phyloP scores from a whole-genome alignment of 2,113 vertebrate genomes.

The Paramisgurnus dabryanus region DNA sequence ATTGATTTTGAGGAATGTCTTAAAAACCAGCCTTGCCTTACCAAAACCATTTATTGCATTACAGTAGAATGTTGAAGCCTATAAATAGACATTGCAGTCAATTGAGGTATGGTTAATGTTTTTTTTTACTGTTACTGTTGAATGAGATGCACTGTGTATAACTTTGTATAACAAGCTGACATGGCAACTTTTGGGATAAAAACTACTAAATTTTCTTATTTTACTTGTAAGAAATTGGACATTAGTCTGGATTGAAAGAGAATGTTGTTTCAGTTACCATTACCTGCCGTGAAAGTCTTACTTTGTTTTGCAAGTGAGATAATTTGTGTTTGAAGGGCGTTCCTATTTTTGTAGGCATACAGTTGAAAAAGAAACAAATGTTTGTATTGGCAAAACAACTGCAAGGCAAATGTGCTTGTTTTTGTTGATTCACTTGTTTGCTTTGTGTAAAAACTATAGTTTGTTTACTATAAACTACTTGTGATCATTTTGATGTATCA shows the following conservation, averaged over 20 bases:
- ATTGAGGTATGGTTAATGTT: neutral
- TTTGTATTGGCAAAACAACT: slow-evolving; percentile 1
- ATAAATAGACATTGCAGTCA: neutral
- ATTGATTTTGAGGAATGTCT: slow-evolving; percentile 6
- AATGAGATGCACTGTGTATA: slow-evolving; percentile 31
- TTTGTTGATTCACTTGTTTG: neutral
- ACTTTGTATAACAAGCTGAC: slow-evolving; percentile 7
- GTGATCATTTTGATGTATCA: slow-evolving; percentile 42
- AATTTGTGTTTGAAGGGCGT: slow-evolving; percentile 4
- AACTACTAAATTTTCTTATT: slow-evolving; percentile 42
- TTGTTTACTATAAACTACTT: slow-evolving; percentile 27
- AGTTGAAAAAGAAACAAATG: neutral
- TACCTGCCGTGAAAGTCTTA: slow-evolving; percentile 22
- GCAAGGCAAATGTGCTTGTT: neutral
- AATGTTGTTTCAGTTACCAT: slow-evolving; percentile 49
- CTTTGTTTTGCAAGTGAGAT: neutral
- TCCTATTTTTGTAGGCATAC: neutral
- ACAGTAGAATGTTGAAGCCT: neutral
- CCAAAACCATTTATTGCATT: slow-evolving; percentile 5
- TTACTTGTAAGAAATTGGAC: slow-evolving; percentile 7
- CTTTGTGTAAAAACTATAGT: slow-evolving; percentile 36
- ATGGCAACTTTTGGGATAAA: slow-evolving; percentile 19
- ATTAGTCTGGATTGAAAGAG: slow-evolving; percentile 26
- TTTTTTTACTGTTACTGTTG: slow-evolving; percentile 16
- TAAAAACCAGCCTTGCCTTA: slow-evolving; percentile 23